Evolutionary conservation across 2,797 vertebrate genomes (phyloP).

Genomic region (Sylvilagus floridanus): DNA sequence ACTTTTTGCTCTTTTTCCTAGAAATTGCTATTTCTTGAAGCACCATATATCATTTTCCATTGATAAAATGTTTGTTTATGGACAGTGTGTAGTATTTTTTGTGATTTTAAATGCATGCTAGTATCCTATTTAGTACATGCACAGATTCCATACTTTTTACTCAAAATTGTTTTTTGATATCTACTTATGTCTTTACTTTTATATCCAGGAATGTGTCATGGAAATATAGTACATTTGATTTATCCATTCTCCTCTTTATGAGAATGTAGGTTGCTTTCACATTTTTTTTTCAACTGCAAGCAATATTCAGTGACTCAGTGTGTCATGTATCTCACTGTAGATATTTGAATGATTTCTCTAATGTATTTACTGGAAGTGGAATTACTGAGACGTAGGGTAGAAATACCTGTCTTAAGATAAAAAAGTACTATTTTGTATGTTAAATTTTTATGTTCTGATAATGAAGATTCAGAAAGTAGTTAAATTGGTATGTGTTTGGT

Average conservation of each 20-base stretch:
- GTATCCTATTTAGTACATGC: not conserved
- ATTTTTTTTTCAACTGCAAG: not conserved
- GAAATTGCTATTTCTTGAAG: not conserved
- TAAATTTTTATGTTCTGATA: conserved; percentile 45
- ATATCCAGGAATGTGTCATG: not conserved
- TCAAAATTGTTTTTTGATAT: conserved; percentile 11
- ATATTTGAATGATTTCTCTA: conserved; percentile 25
- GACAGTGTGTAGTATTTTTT: not conserved
- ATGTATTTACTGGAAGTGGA: conserved; percentile 6
- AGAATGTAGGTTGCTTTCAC: not conserved
- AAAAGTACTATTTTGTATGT: conserved; percentile 1
- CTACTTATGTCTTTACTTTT: conserved; percentile 10
- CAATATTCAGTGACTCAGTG: not conserved
- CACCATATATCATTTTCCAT: not conserved
- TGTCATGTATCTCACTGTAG: not conserved
- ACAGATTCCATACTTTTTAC: not conserved
- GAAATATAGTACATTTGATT: not conserved
- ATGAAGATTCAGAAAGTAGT: not conserved
- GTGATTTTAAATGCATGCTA: not conserved
- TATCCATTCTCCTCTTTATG: not conserved
- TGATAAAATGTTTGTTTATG: not conserved
- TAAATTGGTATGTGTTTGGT: conserved; percentile 1
- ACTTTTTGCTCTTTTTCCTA: not conserved
- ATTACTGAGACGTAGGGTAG: conserved; percentile 1
- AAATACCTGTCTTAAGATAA: conserved; percentile 49